phyloP scores from a whole-genome alignment of 2,888 invertebrate genomes.

The Parasteatoda lunata region DNA sequence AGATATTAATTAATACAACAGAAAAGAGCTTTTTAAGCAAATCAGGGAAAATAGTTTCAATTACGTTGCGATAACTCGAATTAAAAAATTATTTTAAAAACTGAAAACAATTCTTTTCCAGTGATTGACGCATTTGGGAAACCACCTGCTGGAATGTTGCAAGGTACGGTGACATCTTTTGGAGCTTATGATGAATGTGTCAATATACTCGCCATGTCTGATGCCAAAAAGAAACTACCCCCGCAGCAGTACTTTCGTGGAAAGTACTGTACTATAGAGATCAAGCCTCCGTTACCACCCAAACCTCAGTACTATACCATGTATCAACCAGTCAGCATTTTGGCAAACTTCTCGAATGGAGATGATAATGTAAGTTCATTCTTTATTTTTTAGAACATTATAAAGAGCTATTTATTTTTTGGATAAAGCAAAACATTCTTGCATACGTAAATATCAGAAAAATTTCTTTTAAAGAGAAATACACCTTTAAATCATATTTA shows the following conservation, averaged over 20 bases:
- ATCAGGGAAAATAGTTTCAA: too few species aligned
- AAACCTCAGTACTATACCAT: constrained; percentile 66
- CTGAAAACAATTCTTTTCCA: constrained; percentile 13
- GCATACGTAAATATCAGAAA: too few species aligned
- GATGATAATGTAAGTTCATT: constrained; percentile 58
- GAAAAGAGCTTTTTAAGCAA: too few species aligned
- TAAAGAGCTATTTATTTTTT: too few species aligned
- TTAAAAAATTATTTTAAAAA: not conserved
- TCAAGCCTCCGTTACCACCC: constrained; percentile 64
- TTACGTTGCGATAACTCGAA: too few species aligned
- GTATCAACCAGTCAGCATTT: constrained; percentile 62
- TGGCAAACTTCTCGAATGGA: constrained; percentile 59
- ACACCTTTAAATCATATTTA: too few species aligned
- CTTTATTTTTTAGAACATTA: not conserved
- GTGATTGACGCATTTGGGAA: constrained; percentile 69
- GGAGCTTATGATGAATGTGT: constrained; percentile 68
- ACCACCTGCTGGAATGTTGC: constrained; percentile 67
- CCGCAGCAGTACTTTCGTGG: constrained; percentile 65
- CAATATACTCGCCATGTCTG: constrained; percentile 57
- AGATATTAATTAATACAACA: too few species aligned
- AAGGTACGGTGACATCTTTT: constrained; percentile 65
- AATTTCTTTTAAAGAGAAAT: too few species aligned
- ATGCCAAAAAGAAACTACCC: constrained; percentile 39
- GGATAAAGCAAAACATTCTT: too few species aligned
- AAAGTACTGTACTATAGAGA: constrained; percentile 68